phyloP scores from a whole-genome alignment of 2,888 invertebrate genomes.

The Agapetus fuscipes region DNA sequence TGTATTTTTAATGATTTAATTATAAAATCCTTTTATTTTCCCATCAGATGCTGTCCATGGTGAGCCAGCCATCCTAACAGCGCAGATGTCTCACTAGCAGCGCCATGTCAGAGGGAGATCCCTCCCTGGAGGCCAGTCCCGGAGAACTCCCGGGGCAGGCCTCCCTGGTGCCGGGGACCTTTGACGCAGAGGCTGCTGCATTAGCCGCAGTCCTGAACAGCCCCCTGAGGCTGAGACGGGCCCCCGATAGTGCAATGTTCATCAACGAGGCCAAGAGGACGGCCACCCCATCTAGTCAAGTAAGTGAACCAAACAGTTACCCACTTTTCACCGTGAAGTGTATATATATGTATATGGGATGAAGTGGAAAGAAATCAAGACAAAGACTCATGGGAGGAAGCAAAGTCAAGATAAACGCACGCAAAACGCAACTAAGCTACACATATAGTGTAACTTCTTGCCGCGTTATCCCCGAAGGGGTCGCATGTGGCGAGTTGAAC shows the following conservation, averaged over 20 bases:
- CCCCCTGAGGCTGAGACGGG: conserved; percentile 3
- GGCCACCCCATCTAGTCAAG: background rate
- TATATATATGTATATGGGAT: too few species aligned
- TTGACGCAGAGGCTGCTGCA: conserved; percentile 1
- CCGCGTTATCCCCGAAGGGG: background rate
- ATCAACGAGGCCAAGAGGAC: conserved; percentile 12
- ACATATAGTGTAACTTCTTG: too few species aligned
- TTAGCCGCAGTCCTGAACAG: conserved; percentile 7
- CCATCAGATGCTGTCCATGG: too few species aligned
- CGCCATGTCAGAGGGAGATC: conserved; percentile 43
- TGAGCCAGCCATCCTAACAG: too few species aligned
- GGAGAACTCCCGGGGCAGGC: conserved; percentile 4
- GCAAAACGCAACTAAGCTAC: too few species aligned
- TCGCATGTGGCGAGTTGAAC: too few species aligned
- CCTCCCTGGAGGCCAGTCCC: conserved; percentile 42
- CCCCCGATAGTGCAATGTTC: conserved; percentile 3
- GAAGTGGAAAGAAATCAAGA: background rate
- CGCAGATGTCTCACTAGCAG: too few species aligned
- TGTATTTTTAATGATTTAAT: too few species aligned
- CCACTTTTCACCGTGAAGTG: background rate
- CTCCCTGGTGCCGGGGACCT: conserved; percentile 6
- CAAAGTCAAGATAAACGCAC: too few species aligned
- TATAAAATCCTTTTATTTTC: too few species aligned
- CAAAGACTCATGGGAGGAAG: too few species aligned
- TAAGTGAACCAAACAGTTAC: background rate